Evolutionary conservation across 2,113 vertebrate genomes (phyloP).

Genomic region (Callipepla californica): DNA sequence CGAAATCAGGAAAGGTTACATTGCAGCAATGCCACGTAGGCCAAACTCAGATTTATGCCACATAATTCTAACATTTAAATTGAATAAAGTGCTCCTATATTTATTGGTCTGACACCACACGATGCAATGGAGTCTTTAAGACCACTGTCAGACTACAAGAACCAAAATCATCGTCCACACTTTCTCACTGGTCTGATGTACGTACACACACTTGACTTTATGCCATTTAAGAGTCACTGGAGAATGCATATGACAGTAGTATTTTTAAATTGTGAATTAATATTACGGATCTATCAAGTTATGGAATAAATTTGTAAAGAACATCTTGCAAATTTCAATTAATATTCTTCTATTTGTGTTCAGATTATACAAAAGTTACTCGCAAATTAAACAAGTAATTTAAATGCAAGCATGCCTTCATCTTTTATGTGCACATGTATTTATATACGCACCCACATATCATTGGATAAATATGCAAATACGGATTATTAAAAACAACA

Average conservation of each 20-base stretch:
- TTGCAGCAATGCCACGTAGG: not conserved
- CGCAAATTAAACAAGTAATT: constrained; percentile 13
- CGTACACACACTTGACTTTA: not conserved
- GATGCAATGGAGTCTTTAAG: not conserved
- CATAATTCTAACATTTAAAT: not conserved
- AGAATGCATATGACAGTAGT: not conserved
- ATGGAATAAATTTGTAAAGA: not conserved
- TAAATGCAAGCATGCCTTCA: constrained; percentile 8
- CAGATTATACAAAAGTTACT: not conserved
- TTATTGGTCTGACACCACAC: not conserved
- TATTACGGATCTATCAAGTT: not conserved
- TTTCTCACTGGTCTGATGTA: not conserved
- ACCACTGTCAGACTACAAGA: not conserved
- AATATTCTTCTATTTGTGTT: not conserved
- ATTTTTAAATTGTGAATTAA: not conserved
- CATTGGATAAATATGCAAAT: not conserved
- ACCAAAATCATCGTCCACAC: not conserved
- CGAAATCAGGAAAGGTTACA: not conserved
- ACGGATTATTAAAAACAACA: not conserved
- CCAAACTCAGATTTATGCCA: not conserved
- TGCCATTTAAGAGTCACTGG: not conserved
- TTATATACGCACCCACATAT: not conserved
- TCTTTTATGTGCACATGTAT: not conserved
- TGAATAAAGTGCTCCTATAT: not conserved
- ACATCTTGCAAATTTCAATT: not conserved